phyloP scores from a whole-genome alignment of 1,140 invertebrate genomes.

The Paraescarpia echinospica region DNA sequence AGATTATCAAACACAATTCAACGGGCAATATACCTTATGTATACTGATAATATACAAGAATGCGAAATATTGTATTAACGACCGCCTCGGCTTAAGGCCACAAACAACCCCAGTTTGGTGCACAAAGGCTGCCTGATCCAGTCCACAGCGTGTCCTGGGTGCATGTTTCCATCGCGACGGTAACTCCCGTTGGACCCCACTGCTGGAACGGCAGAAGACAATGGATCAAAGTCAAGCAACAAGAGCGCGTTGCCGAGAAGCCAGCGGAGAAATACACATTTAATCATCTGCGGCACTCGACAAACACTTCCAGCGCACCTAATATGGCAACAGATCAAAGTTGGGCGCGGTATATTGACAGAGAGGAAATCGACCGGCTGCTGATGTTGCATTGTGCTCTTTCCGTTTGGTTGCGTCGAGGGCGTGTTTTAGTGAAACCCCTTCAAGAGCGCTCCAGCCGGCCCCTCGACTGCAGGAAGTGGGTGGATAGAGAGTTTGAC shows the following conservation, averaged over 20 bases:
- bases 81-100: no score
- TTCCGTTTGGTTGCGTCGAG: conserved; percentile 3
- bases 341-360: not conserved
- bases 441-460: not conserved
- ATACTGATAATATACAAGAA: no score
- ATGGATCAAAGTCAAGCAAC: not conserved
- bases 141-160: not conserved
- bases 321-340: not conserved
- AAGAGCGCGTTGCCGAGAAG: not conserved
- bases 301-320: not conserved
- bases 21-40: no score
- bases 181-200: not conserved
- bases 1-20: no score
- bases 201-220: not conserved
- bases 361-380: not conserved
- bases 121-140: no score
- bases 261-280: not conserved
- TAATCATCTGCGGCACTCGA: not conserved
- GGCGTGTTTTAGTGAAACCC: not conserved
- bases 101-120: not conserved
- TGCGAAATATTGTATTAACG: no score
- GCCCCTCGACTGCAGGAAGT: not conserved
- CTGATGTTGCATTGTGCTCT: not conserved
- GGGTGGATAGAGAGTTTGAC: not conserved
- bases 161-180: not conserved